These are phyloP conservation scores for Limnephilus auricula DNA, from an alignment of 2,888 invertebrate genomes.

Conservation along the genomic window DNA sequence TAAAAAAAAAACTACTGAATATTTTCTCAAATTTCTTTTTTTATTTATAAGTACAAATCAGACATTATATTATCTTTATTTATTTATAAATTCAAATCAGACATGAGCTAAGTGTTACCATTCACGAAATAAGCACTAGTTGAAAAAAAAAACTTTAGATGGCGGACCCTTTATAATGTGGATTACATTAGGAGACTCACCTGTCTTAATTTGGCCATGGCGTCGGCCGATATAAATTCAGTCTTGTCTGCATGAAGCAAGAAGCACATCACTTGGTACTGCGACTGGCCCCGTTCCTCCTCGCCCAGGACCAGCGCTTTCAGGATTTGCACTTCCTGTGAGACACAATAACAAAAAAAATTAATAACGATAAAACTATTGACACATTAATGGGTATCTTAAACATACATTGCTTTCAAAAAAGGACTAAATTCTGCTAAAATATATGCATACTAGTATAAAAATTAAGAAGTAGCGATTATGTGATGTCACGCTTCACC, in stretches of 20 bases:
- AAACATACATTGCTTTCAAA: no score
- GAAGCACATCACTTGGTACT: slow-evolving; percentile 94
- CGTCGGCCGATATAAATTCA: slow-evolving; percentile 97
- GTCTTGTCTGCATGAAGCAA: slow-evolving; percentile 93
- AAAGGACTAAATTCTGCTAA: no score
- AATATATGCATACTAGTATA: not conserved
- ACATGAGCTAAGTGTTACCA: no score
- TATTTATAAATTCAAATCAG: no score
- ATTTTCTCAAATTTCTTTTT: no score
- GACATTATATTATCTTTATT: no score
- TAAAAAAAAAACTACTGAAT: no score
- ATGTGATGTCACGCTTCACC: not conserved
- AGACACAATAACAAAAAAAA: not conserved
- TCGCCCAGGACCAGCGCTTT: slow-evolving; percentile 93
- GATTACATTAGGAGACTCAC: slow-evolving; percentile 71
- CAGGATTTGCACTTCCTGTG: slow-evolving; percentile 93
- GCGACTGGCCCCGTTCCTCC: slow-evolving; percentile 93
- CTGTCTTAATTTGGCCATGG: slow-evolving; percentile 96
- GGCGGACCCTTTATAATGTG: no score
- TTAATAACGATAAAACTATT: not conserved
- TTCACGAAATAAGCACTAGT: no score
- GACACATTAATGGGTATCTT: not conserved
- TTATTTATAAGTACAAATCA: no score
- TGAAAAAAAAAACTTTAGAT: no score
- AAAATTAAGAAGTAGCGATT: not conserved